Conservation (phyloP, 2,797 vertebrate species). For the Lithobates sylvaticus region DNA sequence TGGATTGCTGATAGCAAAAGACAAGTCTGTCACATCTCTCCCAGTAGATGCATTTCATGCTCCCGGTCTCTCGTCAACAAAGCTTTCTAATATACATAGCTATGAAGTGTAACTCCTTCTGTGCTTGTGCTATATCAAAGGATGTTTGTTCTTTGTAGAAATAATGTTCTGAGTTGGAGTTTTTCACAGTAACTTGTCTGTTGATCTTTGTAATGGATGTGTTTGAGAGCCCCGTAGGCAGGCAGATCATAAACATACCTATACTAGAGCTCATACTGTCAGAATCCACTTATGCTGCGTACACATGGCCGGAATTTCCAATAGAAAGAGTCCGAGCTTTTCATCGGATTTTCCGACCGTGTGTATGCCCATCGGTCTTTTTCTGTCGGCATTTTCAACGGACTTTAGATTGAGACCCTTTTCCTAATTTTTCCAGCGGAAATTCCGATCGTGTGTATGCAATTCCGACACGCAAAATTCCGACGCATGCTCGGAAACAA, state of each 20-base stretch:
- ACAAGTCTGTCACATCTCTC: constrained; percentile 61
- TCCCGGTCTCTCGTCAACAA: constrained; percentile 47
- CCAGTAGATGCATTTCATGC: constrained; percentile 59
- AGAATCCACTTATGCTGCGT: no score
- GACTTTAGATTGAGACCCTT: no score
- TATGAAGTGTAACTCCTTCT: constrained; percentile 43
- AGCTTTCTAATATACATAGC: constrained; percentile 41
- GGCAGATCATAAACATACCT: not conserved
- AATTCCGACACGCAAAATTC: no score
- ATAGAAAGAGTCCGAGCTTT: no score
- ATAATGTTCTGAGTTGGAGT: not conserved
- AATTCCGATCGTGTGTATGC: no score
- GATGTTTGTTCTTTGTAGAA: not conserved
- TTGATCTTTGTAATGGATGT: not conserved
- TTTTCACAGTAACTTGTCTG: not conserved
- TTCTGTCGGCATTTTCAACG: no score
- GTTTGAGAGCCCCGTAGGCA: not conserved
- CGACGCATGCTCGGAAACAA: no score
- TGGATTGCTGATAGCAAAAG: constrained; percentile 62
- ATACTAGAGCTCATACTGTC: no score
- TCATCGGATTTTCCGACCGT: no score
- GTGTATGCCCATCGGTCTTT: no score
- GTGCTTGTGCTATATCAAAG: not conserved
- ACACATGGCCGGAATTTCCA: no score
- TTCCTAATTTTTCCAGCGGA: no score